Evolutionary conservation across 2,113 vertebrate species (phyloP).

Genomic region (Lepisosteus oculatus): DNA sequence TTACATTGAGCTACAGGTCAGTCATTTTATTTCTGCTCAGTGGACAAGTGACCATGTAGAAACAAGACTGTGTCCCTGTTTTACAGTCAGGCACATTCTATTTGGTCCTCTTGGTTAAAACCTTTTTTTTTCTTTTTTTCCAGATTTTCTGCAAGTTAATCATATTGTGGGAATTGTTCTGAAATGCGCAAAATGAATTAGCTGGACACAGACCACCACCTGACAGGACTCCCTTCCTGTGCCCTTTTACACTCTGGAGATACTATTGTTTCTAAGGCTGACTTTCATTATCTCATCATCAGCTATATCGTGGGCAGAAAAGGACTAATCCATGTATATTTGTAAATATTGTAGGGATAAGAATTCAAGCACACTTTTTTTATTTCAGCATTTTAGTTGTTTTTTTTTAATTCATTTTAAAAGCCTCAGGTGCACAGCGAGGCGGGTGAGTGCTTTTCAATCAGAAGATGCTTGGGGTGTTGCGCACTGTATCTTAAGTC

Average conservation of each 20-base stretch:
- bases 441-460: background rate
- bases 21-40: too few relatives aligned
- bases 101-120: too few relatives aligned
- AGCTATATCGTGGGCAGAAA: background rate
- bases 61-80: too few relatives aligned
- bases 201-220: too few relatives aligned
- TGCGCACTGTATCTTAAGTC: background rate
- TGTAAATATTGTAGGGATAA: conserved; percentile 15
- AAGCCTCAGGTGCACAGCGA: background rate
- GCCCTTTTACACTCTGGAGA: too few relatives aligned
- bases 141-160: conserved; percentile 42
- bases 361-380: background rate
- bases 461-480: background rate
- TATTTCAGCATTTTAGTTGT: background rate
- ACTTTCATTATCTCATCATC: background rate
- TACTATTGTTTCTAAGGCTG: too few relatives aligned
- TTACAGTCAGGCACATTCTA: too few relatives aligned
- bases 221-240: too few relatives aligned
- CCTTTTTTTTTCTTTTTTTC: background rate
- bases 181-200: too few relatives aligned
- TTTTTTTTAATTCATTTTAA: background rate
- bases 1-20: too few relatives aligned
- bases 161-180: background rate
- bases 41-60: too few relatives aligned
- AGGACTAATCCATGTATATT: conserved; percentile 5